These are phyloP conservation scores for Flexamia atlantica DNA, from an alignment of 2,888 invertebrate genomes.

Conservation along the genomic window DNA sequence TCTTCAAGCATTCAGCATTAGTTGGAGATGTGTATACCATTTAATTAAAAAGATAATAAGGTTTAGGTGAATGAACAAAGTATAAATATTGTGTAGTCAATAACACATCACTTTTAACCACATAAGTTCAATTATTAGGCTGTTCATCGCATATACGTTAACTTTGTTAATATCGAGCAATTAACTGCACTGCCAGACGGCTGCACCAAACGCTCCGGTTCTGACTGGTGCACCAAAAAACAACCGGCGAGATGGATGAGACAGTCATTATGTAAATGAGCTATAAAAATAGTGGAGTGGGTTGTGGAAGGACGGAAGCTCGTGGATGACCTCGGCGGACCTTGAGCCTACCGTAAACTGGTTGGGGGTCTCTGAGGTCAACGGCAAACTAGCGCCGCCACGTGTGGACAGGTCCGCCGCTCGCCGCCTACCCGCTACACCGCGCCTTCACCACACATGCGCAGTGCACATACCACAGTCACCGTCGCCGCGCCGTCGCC, in stretches of 20 bases:
- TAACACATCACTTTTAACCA: too few relatives aligned
- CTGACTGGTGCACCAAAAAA: background rate
- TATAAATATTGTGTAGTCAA: too few relatives aligned
- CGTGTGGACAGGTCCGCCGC: background rate
- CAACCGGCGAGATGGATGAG: background rate
- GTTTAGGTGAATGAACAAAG: too few relatives aligned
- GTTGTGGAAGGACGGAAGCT: slow-evolving; percentile 37
- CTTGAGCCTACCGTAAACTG: slow-evolving; percentile 25
- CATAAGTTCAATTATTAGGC: too few relatives aligned
- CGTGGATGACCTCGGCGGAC: slow-evolving; percentile 25
- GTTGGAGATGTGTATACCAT: too few relatives aligned
- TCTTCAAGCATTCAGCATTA: too few relatives aligned
- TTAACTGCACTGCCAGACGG: too few relatives aligned
- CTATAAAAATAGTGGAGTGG: background rate
- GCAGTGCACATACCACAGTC: too few relatives aligned
- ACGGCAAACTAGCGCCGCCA: background rate
- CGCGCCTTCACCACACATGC: background rate
- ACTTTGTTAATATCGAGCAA: too few relatives aligned
- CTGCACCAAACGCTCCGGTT: background rate
- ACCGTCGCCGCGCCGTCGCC: too few relatives aligned
- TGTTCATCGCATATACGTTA: too few relatives aligned
- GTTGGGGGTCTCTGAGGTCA: slow-evolving; percentile 15
- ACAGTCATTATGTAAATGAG: slow-evolving; percentile 4
- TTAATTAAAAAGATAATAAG: too few relatives aligned
- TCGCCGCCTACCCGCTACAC: background rate